These are phyloP conservation scores for Danio rerio DNA, from an alignment of 2,113 vertebrate species.

Conservation along the genomic window GRCz12tu NC_133194.1:38661001-38661500, in stretches of 20 bases:
- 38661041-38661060: too few relatives aligned
- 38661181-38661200: too few relatives aligned
- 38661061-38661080: too few relatives aligned
- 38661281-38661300: constrained; percentile 44
- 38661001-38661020: too few relatives aligned
- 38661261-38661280: constrained; percentile 1
- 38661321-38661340: constrained; percentile 38
- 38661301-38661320: constrained; percentile 29
- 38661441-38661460: constrained; percentile 76
- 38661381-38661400: constrained; percentile 40
- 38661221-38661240: neutral
- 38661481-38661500: constrained; percentile 81
- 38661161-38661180: too few relatives aligned
- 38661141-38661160: too few relatives aligned
- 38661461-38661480: constrained; percentile 80
- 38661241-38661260: constrained; percentile 14
- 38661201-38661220: neutral
- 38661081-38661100: too few relatives aligned
- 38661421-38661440: constrained; percentile 55
- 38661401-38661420: constrained; percentile 60
- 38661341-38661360: constrained; percentile 33
- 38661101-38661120: too few relatives aligned
- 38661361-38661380: constrained; percentile 33
- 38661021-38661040: too few relatives aligned
- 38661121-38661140: too few relatives aligned